A percentile compares a stretch with the other conserved stretches of the same genome.
These are phyloP conservation scores for Empidonax alnorum DNA, from an alignment of 2,113 vertebrate species.

Conservation along the genomic window DNA sequence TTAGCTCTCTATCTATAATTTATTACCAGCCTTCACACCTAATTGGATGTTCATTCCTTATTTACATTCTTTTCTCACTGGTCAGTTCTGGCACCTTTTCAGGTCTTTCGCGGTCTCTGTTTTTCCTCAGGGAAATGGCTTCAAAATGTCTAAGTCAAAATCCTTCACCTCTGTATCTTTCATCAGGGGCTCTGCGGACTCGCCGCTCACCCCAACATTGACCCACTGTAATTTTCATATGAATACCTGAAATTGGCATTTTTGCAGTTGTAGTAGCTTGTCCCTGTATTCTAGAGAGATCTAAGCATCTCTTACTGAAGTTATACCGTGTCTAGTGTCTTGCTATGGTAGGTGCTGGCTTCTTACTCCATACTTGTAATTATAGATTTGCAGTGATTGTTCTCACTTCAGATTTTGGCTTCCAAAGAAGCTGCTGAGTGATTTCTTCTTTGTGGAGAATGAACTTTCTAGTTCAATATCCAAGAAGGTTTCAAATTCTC, in stretches of 20 bases:
- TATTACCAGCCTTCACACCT: too few species aligned
- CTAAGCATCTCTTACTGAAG: neutral
- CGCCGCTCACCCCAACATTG: too few species aligned
- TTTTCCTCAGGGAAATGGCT: too few species aligned
- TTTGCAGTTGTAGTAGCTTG: neutral
- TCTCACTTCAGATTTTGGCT: neutral
- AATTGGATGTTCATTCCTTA: too few species aligned
- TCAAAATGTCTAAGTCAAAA: too few species aligned
- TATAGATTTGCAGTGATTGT: neutral
- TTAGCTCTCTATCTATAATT: too few species aligned
- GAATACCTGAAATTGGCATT: neutral
- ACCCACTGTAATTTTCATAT: neutral
- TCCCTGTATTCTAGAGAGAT: neutral
- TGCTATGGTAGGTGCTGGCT: neutral
- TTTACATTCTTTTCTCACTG: too few species aligned
- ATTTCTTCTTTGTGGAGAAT: neutral
- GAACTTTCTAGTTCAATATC: neutral
- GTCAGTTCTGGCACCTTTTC: too few species aligned
- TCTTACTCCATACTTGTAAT: neutral
- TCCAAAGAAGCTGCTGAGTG: neutral
- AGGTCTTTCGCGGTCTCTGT: too few species aligned
- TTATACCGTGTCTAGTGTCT: neutral
- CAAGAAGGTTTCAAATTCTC: neutral
- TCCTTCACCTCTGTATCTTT: too few species aligned
- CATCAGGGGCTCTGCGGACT: too few species aligned